Evolutionary conservation across 2,113 vertebrate species (phyloP).

Genomic region (Gracilinanus agilis): DNA sequence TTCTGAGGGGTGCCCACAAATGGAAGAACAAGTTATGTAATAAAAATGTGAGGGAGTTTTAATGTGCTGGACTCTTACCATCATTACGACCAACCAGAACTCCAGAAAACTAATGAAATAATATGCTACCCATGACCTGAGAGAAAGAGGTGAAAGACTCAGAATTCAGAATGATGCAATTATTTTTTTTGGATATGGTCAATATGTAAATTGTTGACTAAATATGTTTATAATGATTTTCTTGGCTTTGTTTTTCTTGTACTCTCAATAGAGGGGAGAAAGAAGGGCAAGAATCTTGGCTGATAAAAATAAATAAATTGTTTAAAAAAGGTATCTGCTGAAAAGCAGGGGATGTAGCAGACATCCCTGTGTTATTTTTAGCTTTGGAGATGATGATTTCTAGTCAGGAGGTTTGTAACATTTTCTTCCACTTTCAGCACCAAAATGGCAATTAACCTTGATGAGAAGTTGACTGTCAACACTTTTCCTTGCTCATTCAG

Average conservation of each 20-base stretch:
- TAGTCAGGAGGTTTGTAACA: background rate
- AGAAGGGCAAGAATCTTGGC: background rate
- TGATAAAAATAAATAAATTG: background rate
- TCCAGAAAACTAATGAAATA: background rate
- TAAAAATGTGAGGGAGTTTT: background rate
- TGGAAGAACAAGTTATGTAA: background rate
- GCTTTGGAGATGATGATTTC: background rate
- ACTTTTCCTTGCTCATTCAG: background rate
- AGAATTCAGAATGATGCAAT: background rate
- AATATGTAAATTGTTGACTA: background rate
- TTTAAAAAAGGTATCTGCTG: background rate
- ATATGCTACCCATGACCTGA: background rate
- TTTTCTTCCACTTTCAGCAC: background rate
- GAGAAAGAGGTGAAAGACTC: background rate
- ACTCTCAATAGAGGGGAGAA: background rate
- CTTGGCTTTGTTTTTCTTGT: background rate
- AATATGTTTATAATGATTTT: background rate
- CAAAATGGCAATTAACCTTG: background rate
- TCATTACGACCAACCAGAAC: background rate
- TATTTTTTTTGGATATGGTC: background rate
- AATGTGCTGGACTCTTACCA: background rate
- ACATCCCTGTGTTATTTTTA: background rate
- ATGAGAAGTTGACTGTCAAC: background rate
- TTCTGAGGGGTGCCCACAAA: background rate
- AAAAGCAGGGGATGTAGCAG: background rate